phyloP scores from a whole-genome alignment of 2,888 invertebrate genomes.

The Listrodromus nycthemerus region DNA sequence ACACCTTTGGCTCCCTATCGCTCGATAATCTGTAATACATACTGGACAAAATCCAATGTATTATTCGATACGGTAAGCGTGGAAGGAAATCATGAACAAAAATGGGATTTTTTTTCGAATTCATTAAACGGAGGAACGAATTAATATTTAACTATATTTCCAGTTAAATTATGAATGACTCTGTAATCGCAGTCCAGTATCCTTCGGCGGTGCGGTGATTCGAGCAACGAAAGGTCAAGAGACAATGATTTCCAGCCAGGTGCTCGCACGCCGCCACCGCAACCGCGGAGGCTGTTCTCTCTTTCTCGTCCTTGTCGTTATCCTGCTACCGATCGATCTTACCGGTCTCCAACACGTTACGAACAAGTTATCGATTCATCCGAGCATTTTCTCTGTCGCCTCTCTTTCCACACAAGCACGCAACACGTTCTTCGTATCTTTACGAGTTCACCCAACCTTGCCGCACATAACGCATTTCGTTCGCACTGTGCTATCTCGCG shows the following conservation, averaged over 20 bases:
- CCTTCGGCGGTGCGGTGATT: constrained; percentile 45
- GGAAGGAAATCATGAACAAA: too few species aligned
- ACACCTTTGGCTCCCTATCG: neutral
- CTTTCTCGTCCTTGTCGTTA: constrained; percentile 65
- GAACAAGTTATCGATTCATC: constrained; percentile 64
- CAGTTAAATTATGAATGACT: constrained; percentile 49
- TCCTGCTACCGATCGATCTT: constrained; percentile 68
- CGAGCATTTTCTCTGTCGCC: constrained; percentile 43
- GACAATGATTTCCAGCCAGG: constrained; percentile 71
- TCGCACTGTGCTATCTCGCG: constrained; percentile 5
- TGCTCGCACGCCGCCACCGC: constrained; percentile 59
- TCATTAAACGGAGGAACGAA: too few species aligned
- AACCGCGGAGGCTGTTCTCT: constrained; percentile 30
- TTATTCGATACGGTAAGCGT: neutral
- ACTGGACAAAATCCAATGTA: neutral
- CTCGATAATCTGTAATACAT: neutral
- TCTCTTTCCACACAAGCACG: neutral
- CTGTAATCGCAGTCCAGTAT: constrained; percentile 54
- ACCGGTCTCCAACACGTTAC: constrained; percentile 45
- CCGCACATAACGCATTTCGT: constrained; percentile 25
- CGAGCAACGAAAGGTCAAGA: constrained; percentile 69
- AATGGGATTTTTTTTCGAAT: neutral
- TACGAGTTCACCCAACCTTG: constrained; percentile 12
- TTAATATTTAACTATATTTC: neutral
- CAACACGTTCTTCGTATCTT: neutral